Evolutionary conservation across 2,888 invertebrate species (phyloP), one percentile per base, ranked within the genome.

Genomic region (Cryptophagus acutangulus): DNA sequence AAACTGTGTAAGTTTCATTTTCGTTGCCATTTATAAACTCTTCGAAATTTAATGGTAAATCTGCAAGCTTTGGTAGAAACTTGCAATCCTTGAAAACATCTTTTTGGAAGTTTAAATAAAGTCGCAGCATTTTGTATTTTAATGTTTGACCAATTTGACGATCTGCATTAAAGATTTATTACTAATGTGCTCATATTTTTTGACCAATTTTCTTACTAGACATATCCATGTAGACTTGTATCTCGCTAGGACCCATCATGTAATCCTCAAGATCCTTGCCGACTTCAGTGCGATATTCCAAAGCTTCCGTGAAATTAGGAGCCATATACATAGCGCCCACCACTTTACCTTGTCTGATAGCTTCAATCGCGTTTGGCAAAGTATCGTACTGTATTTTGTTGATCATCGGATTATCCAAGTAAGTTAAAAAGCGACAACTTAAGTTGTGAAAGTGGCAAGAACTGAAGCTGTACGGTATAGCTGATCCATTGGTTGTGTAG

Each of bases 221-320:
- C 77, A 83, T 82, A 55, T 89, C 87, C 35, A 90, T 70, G 68
- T 78, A 80, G 1, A 87, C 75, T 54, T 75, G 74, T 31, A 90
- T 73, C 42, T 81, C 78, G 54, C 84, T 81, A 45, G 73, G 72
- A 0, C 74, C 71, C 2, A 82, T 60, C 0, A 75, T 61, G 13
- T 75, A 74, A 12, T 72, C 66, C 6, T 76, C 74, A 0, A 76
- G 74, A 38, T 74, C 73, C 13, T 75, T 71, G 0, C 81, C 80
- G 33, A 80, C 73, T 1, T 78, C 72, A 1, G 82, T 58, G 5
- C 84, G 68, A 14, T 67, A 64, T 36, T 74, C 71, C 30, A 84
- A 70, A 0, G 81, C 78, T 4, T 66, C 61, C 1, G 89, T 84
- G 62, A 89, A 92, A 67, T 90, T 90, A 12, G 66, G 62, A 0